Percentiles rank a stretch among this genome's conserved stretches.
Conservation (phyloP, 1,140 invertebrate genomes). For the Penaeus japonicus region DNA sequence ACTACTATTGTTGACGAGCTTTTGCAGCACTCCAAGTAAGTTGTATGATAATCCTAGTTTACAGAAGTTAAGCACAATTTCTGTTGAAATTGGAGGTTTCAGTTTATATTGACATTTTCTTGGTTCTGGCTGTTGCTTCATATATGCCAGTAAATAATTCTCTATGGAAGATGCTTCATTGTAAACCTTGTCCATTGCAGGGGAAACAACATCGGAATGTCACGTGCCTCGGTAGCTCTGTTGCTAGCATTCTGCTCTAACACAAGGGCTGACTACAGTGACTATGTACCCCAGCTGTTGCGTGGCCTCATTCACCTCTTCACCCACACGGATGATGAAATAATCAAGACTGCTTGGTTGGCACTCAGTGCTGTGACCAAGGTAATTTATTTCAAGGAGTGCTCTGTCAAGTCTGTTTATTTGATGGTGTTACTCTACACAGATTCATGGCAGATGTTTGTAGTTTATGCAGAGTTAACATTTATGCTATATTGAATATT, state of each 20-base stretch:
- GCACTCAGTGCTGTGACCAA: slow-evolving; percentile 90
- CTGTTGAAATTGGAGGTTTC: neutral
- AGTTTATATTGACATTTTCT: neutral
- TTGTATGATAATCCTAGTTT: slow-evolving; percentile 57
- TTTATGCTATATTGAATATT: too few relatives aligned
- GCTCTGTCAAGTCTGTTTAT: too few relatives aligned
- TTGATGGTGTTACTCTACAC: neutral
- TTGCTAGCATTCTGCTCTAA: slow-evolving; percentile 89
- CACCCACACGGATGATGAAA: slow-evolving; percentile 79
- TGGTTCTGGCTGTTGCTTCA: neutral
- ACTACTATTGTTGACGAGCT: slow-evolving; percentile 89
- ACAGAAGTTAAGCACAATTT: neutral
- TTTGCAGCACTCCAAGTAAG: slow-evolving; percentile 79
- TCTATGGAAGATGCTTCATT: neutral
- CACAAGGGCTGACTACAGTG: slow-evolving; percentile 83
- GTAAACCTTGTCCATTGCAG: slow-evolving; percentile 2
- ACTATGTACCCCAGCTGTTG: slow-evolving; percentile 87
- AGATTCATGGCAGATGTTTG: neutral
- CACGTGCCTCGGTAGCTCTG: slow-evolving; percentile 83
- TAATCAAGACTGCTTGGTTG: slow-evolving; percentile 87
- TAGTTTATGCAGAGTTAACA: slow-evolving; percentile 63
- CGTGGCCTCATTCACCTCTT: slow-evolving; percentile 87
- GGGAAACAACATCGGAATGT: slow-evolving; percentile 66
- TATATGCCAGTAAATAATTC: neutral
- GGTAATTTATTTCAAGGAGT: neutral